A percentile compares a stretch with the other conserved stretches of the same genome.
Evolutionary conservation across 2,888 invertebrate species (phyloP).

Genomic region (Theretra japonica): DNA sequence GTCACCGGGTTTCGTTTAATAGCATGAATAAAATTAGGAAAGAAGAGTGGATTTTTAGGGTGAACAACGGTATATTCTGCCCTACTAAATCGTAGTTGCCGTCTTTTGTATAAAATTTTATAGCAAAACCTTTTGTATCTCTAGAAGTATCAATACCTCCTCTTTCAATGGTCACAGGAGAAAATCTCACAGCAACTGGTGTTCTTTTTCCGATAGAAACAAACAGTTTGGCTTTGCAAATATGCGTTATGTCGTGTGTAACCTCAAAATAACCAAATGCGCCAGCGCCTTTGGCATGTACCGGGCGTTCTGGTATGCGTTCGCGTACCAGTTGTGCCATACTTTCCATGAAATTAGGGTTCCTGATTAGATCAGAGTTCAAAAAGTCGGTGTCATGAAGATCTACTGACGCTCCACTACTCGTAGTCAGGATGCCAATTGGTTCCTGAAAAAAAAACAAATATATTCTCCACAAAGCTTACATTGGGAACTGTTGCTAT

Average conservation of each 20-base stretch:
- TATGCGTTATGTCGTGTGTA: slow-evolving; percentile 91
- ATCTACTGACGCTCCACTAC: slow-evolving; percentile 90
- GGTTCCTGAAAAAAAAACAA: slow-evolving; percentile 66
- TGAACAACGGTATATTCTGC: slow-evolving; percentile 93
- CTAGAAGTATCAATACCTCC: slow-evolving; percentile 94
- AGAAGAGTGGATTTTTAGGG: slow-evolving; percentile 92
- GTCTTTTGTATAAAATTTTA: slow-evolving; percentile 95
- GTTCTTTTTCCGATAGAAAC: slow-evolving; percentile 90
- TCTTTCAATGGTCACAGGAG: slow-evolving; percentile 90
- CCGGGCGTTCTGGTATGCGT: slow-evolving; percentile 95
- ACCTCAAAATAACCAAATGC: slow-evolving; percentile 93
- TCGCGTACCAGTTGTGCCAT: slow-evolving; percentile 87
- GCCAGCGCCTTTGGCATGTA: slow-evolving; percentile 96
- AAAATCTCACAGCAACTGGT: slow-evolving; percentile 89
- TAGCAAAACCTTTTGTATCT: slow-evolving; percentile 93
- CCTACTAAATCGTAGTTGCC: slow-evolving; percentile 95
- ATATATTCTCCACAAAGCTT: not conserved
- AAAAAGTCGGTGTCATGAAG: slow-evolving; percentile 88
- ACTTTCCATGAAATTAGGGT: slow-evolving; percentile 37
- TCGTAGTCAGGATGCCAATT: slow-evolving; percentile 87
- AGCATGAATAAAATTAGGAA: slow-evolving; percentile 94
- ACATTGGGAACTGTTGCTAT: too few species aligned
- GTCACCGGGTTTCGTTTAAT: slow-evolving; percentile 96
- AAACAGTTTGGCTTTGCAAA: slow-evolving; percentile 90
- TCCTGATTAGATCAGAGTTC: slow-evolving; percentile 83